Base-by-base conservation (phyloP, 2,888 invertebrate genomes). In the Octonoba sinensis region DNA sequence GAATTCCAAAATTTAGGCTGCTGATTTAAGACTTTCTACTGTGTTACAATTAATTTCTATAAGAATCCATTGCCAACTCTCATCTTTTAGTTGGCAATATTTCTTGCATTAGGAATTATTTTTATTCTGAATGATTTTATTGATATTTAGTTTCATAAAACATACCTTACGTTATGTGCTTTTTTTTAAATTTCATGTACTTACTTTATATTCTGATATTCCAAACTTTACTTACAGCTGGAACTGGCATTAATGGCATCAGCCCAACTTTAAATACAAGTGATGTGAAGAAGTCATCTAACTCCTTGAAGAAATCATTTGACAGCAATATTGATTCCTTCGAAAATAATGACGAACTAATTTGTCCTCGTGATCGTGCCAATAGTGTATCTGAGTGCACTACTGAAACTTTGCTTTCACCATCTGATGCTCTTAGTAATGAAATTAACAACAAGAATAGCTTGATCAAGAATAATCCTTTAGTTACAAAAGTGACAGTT, bases 341-440 rank as follows among this genome's bases (percentile, higher is more conserved):
- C 13, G 73, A 73, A 15, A 64, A 62, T 44, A 62, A 70, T 56
- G 79, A 81, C 18, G 62, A 62, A n/a, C 27, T 67, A 12, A 67
- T 76, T 18, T 49, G 47, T 27, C 67, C 67, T 11, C 46, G 76
- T 27, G 67, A 76, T 54, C 51, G 82, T 56, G 51, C 66, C 2
- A 74, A 76, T 47, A 82, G 82, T 47, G 87, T 88, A 51, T 89
- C 89, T 1, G 90, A 90, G 60, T 90, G 91, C n/a, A 91, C 92
- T 1, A 90, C 91, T 60, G 92, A 92, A 86, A 92, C 92, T 20
- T 88, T 91, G 3, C 88, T 91, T 44, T 92, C 92, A 1, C 92
- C 92, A 0, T 90, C 90, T 2, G 92, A 92, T 27, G 22, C 73
- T 18, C 76, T 71, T 18, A 72, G 47, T 22, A 69, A 74, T 59